These are phyloP conservation scores for Echinops telfairi DNA, from an alignment of 2,113 vertebrate genomes.

Conservation along the genomic window DNA sequence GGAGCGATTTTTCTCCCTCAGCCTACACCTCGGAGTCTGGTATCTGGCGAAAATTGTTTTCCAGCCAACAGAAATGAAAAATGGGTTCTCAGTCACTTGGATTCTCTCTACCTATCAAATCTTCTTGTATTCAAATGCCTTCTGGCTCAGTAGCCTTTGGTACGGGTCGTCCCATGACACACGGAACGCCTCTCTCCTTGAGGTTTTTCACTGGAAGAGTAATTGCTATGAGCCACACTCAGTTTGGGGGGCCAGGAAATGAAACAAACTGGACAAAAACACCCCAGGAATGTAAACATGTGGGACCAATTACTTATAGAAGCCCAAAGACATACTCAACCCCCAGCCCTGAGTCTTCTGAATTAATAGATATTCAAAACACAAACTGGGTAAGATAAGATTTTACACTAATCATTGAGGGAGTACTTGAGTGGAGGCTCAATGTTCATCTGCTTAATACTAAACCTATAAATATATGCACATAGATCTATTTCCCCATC, in stretches of 20 bases:
- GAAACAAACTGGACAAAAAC: background rate
- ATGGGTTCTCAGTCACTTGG: background rate
- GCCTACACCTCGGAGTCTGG: background rate
- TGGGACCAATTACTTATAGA: background rate
- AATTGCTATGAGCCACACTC: no score
- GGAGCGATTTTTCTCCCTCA: background rate
- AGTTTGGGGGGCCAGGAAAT: rapidly evolving
- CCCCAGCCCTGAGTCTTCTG: no score
- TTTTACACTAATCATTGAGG: no score
- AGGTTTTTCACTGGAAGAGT: background rate
- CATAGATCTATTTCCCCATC: no score
- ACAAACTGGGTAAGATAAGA: no score
- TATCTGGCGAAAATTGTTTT: background rate
- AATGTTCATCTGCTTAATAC: no score
- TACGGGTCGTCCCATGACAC: background rate
- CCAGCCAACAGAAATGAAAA: background rate
- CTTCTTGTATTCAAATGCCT: background rate
- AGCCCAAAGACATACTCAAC: background rate
- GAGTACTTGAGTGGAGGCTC: no score
- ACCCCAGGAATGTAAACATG: rapidly evolving
- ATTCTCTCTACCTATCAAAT: background rate
- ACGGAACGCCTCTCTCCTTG: background rate
- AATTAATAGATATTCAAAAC: background rate
- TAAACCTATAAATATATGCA: no score
- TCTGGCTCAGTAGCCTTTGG: background rate